phyloP scores from a whole-genome alignment of 2,113 vertebrate genomes.

The Notothenia coriiceps region DNA sequence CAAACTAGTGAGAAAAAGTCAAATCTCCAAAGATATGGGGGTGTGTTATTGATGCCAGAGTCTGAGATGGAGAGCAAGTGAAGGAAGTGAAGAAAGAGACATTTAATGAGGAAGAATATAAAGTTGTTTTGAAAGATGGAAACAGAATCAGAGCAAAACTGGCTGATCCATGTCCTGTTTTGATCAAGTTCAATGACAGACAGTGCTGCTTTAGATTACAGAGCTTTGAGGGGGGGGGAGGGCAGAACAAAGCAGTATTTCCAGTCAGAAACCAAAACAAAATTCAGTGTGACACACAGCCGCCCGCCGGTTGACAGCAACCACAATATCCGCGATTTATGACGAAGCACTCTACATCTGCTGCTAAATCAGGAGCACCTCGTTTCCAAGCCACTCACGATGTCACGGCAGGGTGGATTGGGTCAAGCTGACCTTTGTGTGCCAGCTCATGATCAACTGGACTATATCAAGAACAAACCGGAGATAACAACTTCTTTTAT shows the following conservation, averaged over 20 bases:
- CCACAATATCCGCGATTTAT: slow-evolving; percentile 66
- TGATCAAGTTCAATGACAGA: slow-evolving; percentile 42
- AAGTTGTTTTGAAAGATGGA: slow-evolving; percentile 12
- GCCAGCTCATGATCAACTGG: slow-evolving; percentile 28
- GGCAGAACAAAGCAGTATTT: slow-evolving; percentile 58
- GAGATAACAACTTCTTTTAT: slow-evolving; percentile 30
- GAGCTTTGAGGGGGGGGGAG: background rate
- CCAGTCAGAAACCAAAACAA: slow-evolving; percentile 69
- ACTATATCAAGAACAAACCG: slow-evolving; percentile 19
- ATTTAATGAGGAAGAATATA: background rate
- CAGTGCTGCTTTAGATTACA: slow-evolving; percentile 47
- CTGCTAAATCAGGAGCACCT: slow-evolving; percentile 69
- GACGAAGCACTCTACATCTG: slow-evolving; percentile 52
- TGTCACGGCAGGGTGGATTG: slow-evolving; percentile 27
- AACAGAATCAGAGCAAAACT: slow-evolving; percentile 20
- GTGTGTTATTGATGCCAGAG: background rate
- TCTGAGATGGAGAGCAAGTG: background rate
- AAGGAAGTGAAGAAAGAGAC: slow-evolving; percentile 13
- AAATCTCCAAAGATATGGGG: background rate
- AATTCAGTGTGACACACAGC: slow-evolving; percentile 57
- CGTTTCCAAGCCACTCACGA: slow-evolving; percentile 36
- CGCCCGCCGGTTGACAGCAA: slow-evolving; percentile 47
- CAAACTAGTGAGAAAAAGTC: slow-evolving; percentile 14
- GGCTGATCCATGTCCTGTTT: slow-evolving; percentile 62
- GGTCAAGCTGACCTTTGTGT: slow-evolving; percentile 58